Percentiles rank a stretch among this genome's conserved stretches.
Evolutionary conservation across 1,140 invertebrate genomes (phyloP).

Genomic region (Trialeurodes vaporariorum): DNA sequence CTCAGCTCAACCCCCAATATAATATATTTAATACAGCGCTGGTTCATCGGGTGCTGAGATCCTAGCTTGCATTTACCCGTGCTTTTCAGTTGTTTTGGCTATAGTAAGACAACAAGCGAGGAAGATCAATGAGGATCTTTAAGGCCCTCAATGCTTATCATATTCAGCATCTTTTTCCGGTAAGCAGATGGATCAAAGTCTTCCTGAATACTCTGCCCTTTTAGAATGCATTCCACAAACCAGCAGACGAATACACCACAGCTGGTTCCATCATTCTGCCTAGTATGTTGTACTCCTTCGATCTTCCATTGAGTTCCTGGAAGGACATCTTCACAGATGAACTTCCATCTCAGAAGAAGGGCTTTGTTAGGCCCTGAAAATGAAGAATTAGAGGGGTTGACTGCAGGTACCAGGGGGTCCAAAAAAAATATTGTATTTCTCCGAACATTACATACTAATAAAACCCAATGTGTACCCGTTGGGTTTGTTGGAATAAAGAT

Average conservation of each 20-base stretch:
- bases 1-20: no score
- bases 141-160: not conserved
- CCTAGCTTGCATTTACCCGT: no score
- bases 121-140: no score
- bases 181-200: not conserved
- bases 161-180: not conserved
- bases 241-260: not conserved
- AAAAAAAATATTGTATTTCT: not conserved
- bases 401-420: not conserved
- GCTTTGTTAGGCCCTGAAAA: not conserved
- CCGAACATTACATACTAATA: not conserved
- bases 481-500: not conserved
- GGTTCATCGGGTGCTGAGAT: no score
- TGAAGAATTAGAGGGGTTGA: not conserved
- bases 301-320: not conserved
- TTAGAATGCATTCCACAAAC: not conserved
- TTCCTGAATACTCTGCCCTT: not conserved
- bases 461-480: not conserved
- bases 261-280: not conserved
- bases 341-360: not conserved
- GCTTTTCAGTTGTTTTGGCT: no score
- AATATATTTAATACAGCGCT: no score
- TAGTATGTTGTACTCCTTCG: not conserved
- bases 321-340: not conserved
- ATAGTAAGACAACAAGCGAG: no score